Conservation (phyloP, 1,140 invertebrate genomes). For the Helicoverpa armigera region DNA sequence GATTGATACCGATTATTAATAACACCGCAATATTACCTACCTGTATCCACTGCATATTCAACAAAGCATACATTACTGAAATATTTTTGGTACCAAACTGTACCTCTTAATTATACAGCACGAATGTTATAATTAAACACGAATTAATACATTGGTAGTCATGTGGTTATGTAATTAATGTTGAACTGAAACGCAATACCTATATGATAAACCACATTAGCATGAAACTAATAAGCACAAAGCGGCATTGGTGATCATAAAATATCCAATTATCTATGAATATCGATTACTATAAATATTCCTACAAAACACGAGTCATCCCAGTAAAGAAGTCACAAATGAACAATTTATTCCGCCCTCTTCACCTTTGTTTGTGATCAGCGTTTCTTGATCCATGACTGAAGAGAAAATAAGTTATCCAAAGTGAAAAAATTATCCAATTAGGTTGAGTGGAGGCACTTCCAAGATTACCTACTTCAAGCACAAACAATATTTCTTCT, state of each 20-base stretch:
- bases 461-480: slow-evolving; percentile 28
- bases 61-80: slow-evolving; percentile 16
- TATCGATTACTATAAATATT: no score
- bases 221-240: neutral
- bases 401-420: slow-evolving; percentile 6
- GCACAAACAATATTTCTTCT: slow-evolving; percentile 37
- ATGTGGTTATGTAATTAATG: slow-evolving; percentile 20
- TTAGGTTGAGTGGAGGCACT: slow-evolving; percentile 35
- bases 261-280: neutral
- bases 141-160: slow-evolving; percentile 22
- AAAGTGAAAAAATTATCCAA: slow-evolving; percentile 34
- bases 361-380: slow-evolving; percentile 13
- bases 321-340: neutral
- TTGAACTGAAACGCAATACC: slow-evolving; percentile 2
- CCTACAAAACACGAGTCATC: neutral
- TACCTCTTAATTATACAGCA: slow-evolving; percentile 28
- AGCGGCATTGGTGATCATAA: neutral
- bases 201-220: neutral
- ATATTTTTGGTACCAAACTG: slow-evolving; percentile 3
- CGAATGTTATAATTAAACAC: slow-evolving; percentile 25
- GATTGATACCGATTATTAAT: slow-evolving; percentile 28
- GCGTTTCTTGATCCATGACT: slow-evolving; percentile 16
- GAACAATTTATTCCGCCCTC: slow-evolving; percentile 7
- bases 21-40: slow-evolving; percentile 3
- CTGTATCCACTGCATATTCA: slow-evolving; percentile 14